Base-by-base conservation (phyloP, 2,797 vertebrate species). In the Dendrocincla fuliginosa region DNA sequence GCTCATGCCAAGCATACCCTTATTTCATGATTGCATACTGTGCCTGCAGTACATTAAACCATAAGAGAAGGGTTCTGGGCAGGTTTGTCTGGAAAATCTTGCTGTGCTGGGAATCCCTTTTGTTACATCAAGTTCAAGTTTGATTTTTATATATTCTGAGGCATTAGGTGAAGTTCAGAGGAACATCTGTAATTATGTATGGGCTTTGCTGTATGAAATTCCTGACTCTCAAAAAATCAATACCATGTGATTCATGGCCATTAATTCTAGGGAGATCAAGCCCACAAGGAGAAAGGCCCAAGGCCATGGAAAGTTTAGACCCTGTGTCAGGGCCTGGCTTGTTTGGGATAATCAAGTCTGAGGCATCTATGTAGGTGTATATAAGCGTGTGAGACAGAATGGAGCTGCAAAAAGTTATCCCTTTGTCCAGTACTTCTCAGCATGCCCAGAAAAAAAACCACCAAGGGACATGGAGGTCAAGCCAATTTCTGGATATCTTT, bases 111-210 rank as follows among this genome's bases (percentile, higher is more conserved):
- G 49, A 84, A 88, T 86, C 30, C 37, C 28, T 80, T 87, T 77
- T 75, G 60, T 70, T 83, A 71, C 68, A 57, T 88, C 30, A 75
- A 80, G 60, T 56, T 87, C 41, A 86, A 50, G 23, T 76, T 75
- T 90, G 61, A 57, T 69, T 95, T 89, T 95, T 86, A 44, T 47
- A 81, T 57, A 75, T 86, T 33, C n/a, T 71, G 33, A 71, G 71
- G 49, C 46, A 18, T 75, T 77, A 77, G 44, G 10, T 73, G 33
- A 87, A 74, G 28, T 89, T 87, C 64, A 63, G 71, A 63, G 56
- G 32, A 85, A 87, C 47, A 67, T 63, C 52, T 84, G 47, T 85
- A 87, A 63, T 77, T 89, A 61, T 30, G 8, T 46, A 15, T 39
- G 64, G 11, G 18, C 25, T 93, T 85, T 83, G 44, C 52, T 52